phyloP scores from a whole-genome alignment of 1,140 invertebrate genomes.

The Drosophila trapezifrons region DNA sequence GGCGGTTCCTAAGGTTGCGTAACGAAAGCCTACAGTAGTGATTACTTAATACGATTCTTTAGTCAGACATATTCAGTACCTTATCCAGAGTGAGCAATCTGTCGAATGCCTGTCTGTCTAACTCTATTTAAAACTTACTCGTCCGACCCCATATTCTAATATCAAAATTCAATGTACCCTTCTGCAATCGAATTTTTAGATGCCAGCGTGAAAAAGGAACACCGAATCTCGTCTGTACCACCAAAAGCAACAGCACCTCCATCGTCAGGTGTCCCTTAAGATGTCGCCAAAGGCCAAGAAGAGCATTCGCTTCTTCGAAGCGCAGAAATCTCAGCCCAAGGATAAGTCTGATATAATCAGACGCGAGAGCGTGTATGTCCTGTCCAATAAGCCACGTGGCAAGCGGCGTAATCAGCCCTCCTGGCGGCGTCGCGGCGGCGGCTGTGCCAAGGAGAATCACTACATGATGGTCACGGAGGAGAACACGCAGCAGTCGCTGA shows the following conservation, averaged over 20 bases:
- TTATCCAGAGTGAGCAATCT: conserved; percentile 8
- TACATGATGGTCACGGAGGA: conserved; percentile 50
- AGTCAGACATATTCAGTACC: neutral
- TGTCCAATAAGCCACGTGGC: conserved; percentile 4
- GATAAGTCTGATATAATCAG: neutral
- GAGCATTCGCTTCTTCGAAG: conserved; percentile 34
- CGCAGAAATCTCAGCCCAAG: conserved; percentile 28
- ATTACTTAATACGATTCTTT: conserved; percentile 2
- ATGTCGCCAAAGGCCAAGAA: conserved; percentile 31
- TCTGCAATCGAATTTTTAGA: conserved; percentile 12
- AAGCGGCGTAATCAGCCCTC: conserved; percentile 10
- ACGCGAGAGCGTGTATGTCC: conserved; percentile 45
- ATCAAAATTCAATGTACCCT: conserved; percentile 54
- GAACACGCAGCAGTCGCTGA: neutral
- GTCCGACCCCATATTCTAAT: conserved; percentile 1
- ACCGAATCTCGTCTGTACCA: too few relatives aligned
- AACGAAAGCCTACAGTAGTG: neutral
- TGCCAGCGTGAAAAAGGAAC: conserved; percentile 13
- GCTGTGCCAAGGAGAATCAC: conserved; percentile 7
- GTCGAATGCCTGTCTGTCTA: conserved; percentile 5
- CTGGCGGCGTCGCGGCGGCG: conserved; percentile 18
- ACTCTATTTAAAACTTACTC: neutral
- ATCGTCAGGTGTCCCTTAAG: conserved; percentile 36
- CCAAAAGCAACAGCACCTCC: neutral
- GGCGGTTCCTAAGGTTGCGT: conserved; percentile 12